Base-by-base conservation (phyloP, 2,113 vertebrate genomes). In the Cacatua alba region DNA sequence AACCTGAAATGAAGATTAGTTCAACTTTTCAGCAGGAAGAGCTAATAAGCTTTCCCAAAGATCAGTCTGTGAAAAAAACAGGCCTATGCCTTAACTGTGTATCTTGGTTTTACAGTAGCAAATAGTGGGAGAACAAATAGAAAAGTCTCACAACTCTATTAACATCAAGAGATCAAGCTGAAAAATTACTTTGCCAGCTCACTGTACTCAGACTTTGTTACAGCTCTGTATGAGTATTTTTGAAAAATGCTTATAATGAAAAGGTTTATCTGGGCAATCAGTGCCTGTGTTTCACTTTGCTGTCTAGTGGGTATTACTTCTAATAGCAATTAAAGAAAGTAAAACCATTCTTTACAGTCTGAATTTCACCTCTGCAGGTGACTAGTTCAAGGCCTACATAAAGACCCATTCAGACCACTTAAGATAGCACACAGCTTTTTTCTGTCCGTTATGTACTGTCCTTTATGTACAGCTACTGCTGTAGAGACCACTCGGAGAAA, bases 81-180 rank as follows among this genome's bases (percentile, higher is more conserved):
- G 55, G 37, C 68, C 80, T 78, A 1, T 0, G 0, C 49, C 53
- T 49, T 83, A 10, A 20, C 41, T 8, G 6, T 18, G 6, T 71
- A 1, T 62, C 8, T 64, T 76, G 49, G 52, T 90, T 80, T 68
- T 69, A 44, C 86, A 63, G 60, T 26, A 90, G 64, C 35, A 67
- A 68, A 10, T 24, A 81, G 29, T 14, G 43, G 68, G 46, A 59
- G 80, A 92, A 31, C 60, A 93, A 90, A 76, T 39, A 77, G 49
- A 35, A 26, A 37, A 77, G 31, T 43, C 55, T 86, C 13, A 4
- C 13, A n/a, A 7, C 63, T 86, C 26, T 48, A 6, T 84, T 67
- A 83, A 21, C 35, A 39, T 55, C 5, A 46, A 53, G 64, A 53
- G 44, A 63, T 53, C 33, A 55, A 84, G 65, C 39, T 84, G 65